A percentile compares a stretch with the other conserved stretches of the same genome.
These are phyloP conservation scores for Acromyrmex heyeri DNA, from an alignment of 1,140 invertebrate species.

Conservation along the genomic window DNA sequence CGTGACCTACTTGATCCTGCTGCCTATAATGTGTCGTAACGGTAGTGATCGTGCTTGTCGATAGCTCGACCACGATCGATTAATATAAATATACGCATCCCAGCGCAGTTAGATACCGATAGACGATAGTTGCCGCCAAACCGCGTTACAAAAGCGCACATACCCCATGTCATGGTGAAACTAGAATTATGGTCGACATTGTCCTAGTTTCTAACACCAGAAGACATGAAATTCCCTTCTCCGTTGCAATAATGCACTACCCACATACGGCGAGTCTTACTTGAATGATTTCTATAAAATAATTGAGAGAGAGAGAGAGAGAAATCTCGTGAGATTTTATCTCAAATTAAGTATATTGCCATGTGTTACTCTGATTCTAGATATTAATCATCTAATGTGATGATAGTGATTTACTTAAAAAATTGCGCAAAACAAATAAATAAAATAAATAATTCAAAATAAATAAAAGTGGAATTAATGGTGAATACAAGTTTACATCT, in stretches of 20 bases:
- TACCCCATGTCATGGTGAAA: slow-evolving; percentile 62
- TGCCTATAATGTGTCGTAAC: slow-evolving; percentile 64
- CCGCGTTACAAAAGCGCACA: slow-evolving; percentile 54
- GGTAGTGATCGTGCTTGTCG: slow-evolving; percentile 61
- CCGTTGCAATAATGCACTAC: slow-evolving; percentile 58
- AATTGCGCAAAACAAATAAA: neutral
- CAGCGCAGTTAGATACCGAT: slow-evolving; percentile 21
- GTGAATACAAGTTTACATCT: neutral
- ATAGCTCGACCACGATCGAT: slow-evolving; percentile 65
- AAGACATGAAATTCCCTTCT: slow-evolving; percentile 68
- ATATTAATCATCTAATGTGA: neutral
- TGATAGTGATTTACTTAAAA: neutral
- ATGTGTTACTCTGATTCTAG: neutral
- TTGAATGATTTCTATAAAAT: slow-evolving; percentile 15
- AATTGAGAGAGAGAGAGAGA: neutral
- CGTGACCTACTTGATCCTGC: slow-evolving; percentile 73
- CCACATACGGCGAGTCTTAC: slow-evolving; percentile 15
- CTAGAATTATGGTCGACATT: slow-evolving; percentile 76
- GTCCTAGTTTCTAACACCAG: slow-evolving; percentile 72
- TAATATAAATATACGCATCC: slow-evolving; percentile 72
- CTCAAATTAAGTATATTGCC: neutral
- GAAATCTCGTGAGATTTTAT: neutral
- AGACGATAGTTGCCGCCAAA: slow-evolving; percentile 23
- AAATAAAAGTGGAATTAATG: slow-evolving; percentile 6
- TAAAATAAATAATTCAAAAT: neutral